Base-by-base conservation (phyloP, 2,797 vertebrate genomes). In the Mionectes olivaceus region DNA sequence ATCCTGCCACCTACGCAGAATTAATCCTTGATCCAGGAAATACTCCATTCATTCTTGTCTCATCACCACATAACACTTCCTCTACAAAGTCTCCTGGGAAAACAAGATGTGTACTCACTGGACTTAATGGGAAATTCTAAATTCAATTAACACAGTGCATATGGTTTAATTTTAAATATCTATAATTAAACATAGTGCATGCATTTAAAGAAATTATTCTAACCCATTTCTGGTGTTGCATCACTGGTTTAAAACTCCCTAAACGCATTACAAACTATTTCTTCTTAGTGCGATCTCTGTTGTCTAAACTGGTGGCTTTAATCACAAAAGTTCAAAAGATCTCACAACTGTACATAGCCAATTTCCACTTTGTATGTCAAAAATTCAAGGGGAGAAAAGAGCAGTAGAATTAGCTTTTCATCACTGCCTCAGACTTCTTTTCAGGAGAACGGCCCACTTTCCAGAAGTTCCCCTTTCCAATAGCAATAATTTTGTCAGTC, bases 281-380 rank as follows among this genome's bases (percentile, higher is more conserved):
- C 41, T 67, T 56, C 44, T 49, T 47, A 25, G 19, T 1, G 1
- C 11, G 18, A 70, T 25, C 85, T 64, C 14, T 32, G 12, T 49
- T 61, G 50, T 47, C 49, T 27, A 35, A 44, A 87, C 30, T 13
- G 59, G 30, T n/a, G 43, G 23, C 5, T 85, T 47, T 55, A 61
- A 86, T 50, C 52, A 71, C 56, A 4, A 3, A 84, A 83, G 61
- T 83, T 89, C 67, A 64, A 64, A 92, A n/a, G 63, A 60, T 52
- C 94, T 93, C 73, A 84, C 55, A 94, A 69, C 28, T 33, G 78
- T 73, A 80, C 65, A 88, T 80, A 86, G 46, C 25, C 59, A 90
- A 70, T 89, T 95, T 91, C 47, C 78, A 64, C 57, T 86, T 91
- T 73, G 76, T 79, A 57, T 17, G 64, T 89, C 53, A 93, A 84